phyloP scores from a whole-genome alignment of 2,888 invertebrate species.

The Eristalis arbustorum region DNA sequence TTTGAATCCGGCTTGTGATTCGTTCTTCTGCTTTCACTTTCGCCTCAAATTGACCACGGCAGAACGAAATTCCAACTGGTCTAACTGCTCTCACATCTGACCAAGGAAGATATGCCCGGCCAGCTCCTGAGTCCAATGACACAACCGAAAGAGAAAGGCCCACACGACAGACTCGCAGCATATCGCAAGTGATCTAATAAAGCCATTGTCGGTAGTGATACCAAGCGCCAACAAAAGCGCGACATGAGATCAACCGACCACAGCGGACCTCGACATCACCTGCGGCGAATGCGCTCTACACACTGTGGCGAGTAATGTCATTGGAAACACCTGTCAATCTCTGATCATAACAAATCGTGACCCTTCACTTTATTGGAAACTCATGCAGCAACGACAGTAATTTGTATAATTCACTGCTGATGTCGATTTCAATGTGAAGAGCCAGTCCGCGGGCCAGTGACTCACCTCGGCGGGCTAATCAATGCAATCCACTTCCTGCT shows the following conservation, averaged over 20 bases:
- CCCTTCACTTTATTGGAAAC: slow-evolving; percentile 59
- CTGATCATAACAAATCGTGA: slow-evolving; percentile 68
- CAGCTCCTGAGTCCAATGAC: slow-evolving; percentile 1
- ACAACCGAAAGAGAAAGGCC: slow-evolving; percentile 46
- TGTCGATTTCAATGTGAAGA: not conserved
- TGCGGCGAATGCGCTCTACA: slow-evolving; percentile 38
- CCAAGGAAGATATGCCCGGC: not conserved
- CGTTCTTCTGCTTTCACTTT: not conserved
- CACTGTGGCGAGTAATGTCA: slow-evolving; percentile 40
- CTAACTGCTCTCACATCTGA: not conserved
- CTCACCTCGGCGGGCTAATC: slow-evolving; percentile 6
- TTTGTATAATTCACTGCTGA: slow-evolving; percentile 9
- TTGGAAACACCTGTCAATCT: slow-evolving; percentile 69
- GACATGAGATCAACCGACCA: slow-evolving; percentile 40
- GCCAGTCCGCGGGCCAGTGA: not conserved
- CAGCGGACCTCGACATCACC: slow-evolving; percentile 32
- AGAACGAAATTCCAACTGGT: not conserved
- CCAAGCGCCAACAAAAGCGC: slow-evolving; percentile 36
- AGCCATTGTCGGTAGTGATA: slow-evolving; percentile 54
- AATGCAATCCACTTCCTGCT: slow-evolving; percentile 46
- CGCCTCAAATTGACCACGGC: not conserved
- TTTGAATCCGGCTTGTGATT: not conserved
- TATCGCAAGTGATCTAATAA: slow-evolving; percentile 65
- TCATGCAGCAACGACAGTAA: slow-evolving; percentile 16
- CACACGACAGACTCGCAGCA: slow-evolving; percentile 10